Evolutionary conservation across 2,113 vertebrate species (phyloP).

Genomic region (Megaceryle torquata): DNA sequence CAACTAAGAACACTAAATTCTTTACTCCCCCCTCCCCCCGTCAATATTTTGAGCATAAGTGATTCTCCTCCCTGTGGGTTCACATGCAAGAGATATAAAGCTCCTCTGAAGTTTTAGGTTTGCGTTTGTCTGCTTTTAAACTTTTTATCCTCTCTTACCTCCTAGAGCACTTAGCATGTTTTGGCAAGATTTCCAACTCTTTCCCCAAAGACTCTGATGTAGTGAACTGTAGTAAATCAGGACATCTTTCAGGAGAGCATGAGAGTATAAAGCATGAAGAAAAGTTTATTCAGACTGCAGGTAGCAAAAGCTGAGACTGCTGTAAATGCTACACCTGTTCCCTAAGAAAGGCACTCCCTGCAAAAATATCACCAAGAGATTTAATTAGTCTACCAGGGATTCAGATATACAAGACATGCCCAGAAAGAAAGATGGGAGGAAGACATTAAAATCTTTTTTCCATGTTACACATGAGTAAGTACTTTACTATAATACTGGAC

Average conservation of each 20-base stretch:
- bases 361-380: conserved; percentile 56
- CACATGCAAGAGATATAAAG: background rate
- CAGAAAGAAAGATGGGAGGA: conserved; percentile 2
- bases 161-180: conserved; percentile 30
- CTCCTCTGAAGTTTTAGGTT: background rate
- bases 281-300: conserved; percentile 58
- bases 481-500: background rate
- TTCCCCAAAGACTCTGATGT: conserved; percentile 23
- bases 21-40: background rate
- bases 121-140: conserved; percentile 22
- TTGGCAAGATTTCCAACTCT: conserved; percentile 52
- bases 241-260: conserved; percentile 55
- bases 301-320: conserved; percentile 50
- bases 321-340: conserved; percentile 45
- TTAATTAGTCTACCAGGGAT: conserved; percentile 48
- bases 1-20: background rate
- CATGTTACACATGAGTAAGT: background rate
- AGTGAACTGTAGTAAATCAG: conserved; percentile 34
- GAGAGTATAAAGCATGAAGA: conserved; percentile 48
- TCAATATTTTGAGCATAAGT: background rate
- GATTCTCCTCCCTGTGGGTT: background rate
- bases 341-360: conserved; percentile 54
- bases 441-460: background rate
- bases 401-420: conserved; percentile 4
- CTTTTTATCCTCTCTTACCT: conserved; percentile 48